Evolutionary conservation across 2,797 vertebrate genomes (phyloP), one percentile per base, ranked within the genome.

Genomic region (Danio tinwini): DNA sequence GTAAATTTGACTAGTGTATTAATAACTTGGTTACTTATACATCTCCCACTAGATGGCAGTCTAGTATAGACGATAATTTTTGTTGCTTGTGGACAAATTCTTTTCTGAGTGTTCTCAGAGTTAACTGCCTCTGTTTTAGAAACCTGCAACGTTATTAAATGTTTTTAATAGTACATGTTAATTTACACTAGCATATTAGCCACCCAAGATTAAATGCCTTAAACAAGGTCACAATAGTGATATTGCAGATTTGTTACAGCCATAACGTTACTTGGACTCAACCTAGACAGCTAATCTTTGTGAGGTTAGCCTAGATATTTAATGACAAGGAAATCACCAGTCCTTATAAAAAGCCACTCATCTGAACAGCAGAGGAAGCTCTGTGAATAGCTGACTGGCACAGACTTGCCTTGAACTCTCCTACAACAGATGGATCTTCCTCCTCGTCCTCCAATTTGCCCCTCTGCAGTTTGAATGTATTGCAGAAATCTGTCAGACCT

Each of bases 401-500:
- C 37, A 47, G 21, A 76, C 88, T 89, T 88, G 97, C 98, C 95
- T 99, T 99, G 87, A 99, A 95, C 90, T 99, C 98, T 75, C 98
- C 98, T 0, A 95, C 97, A 64, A 99, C 95, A 11, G 95, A 92
- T 0, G 98, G 97, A 76, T 99, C 98, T 6, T 98, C 94, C 0
- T 94, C 93, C 0, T 95, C 96, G 1, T 96, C 93, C 7, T 93
- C 92, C 1, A 93, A 93, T 86, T 95, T 99, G 58, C 98, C 98
- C 84, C 96, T 92, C 84, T 90, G 93, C 21, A 99, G 90, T 86
- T 96, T 98, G 90, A 98, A 99, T 29, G 97, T 99, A 78, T 89
- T 92, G 75, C 97, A 99, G 92, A 99, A 99, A 82, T 99, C 98
- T 13, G 95, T 98, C 82, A 99, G 91, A 39, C 94, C 95, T 69